Base-by-base conservation (phyloP, 2,888 invertebrate species). In the Toxonevra muliebris region DNA sequence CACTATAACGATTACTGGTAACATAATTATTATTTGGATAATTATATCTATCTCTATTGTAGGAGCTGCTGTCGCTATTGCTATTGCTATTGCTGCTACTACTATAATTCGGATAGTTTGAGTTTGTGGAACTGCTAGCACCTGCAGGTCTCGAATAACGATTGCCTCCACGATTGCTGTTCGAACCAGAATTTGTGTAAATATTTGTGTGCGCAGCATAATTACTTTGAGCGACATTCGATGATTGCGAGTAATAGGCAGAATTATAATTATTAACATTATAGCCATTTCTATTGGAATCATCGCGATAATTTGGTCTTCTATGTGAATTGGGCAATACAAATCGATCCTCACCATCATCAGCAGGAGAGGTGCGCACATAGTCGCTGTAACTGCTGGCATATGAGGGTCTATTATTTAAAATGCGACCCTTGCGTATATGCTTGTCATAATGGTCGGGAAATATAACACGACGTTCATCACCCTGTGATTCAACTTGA, bases 391-490 rank as follows among this genome's bases (percentile, higher is more conserved):
- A 77, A 61, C 73, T 75, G 66, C 72, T 75, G 3, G 76, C 80
- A 68, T 73, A 73, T 60, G 74, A 74, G 5, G 81, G 82, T 53
- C 77, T 75, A 7, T 30, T 30, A 69, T 79, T 84, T 12, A 85
- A 70, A 42, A 85, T 85, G 75, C 80, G 82, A 0, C 81, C 83
- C 15, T 75, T 75, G 20, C 84, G 80, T 65, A 80, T 77, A 53
- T 77, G 74, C 17, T 73, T 72, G 9, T 80, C 77, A 19, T 81
- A 82, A 68, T 88, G 84, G 74, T 87, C 87, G 4, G 88, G 88
- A 73, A 88, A 88, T 58, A 87, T 19, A 0, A 65, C 53, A 41
- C 43, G n/a, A 1, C 71, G 13, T 4, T 45, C 54, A 4, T 57
- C 66, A 11, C 30, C 57, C 7, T 30, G 10, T 11, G 30, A 13